These are phyloP conservation scores for Lasius platythorax DNA, from an alignment of 2,888 invertebrate species.

Conservation along the genomic window DNA sequence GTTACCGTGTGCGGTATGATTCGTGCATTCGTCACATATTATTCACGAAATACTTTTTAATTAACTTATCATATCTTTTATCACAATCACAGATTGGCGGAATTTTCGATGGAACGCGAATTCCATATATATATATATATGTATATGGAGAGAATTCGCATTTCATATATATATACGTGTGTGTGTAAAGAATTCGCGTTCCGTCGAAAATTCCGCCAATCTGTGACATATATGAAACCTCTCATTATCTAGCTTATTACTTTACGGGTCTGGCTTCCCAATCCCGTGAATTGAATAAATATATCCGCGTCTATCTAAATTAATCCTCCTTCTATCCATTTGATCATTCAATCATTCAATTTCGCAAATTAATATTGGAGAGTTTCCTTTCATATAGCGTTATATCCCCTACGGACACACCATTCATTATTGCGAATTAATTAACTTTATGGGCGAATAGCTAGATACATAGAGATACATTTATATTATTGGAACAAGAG, in stretches of 20 bases:
- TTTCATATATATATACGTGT: neutral
- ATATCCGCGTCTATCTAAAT: constrained; percentile 30
- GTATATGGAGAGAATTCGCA: too few species aligned
- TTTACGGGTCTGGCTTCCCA: neutral
- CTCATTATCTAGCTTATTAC: constrained; percentile 39
- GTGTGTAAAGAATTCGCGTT: too few species aligned
- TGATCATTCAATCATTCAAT: constrained; percentile 50
- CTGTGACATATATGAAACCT: neutral
- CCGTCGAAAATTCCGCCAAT: too few species aligned
- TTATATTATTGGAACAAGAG: constrained; percentile 2
- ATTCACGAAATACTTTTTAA: constrained; percentile 46
- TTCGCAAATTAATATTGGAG: constrained; percentile 41
- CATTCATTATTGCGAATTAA: constrained; percentile 44
- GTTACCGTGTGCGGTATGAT: constrained; percentile 36
- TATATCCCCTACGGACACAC: constrained; percentile 18
- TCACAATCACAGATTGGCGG: neutral
- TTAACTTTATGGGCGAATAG: constrained; percentile 34
- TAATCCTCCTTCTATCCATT: constrained; percentile 34
- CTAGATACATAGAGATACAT: neutral
- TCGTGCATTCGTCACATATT: constrained; percentile 1
- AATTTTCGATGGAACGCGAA: neutral
- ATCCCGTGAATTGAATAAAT: constrained; percentile 31
- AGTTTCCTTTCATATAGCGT: constrained; percentile 8
- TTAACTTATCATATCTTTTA: constrained; percentile 45
- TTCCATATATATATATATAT: neutral